Evolutionary conservation across 2,888 invertebrate species (phyloP).

Genomic region (Caprella mutica): DNA sequence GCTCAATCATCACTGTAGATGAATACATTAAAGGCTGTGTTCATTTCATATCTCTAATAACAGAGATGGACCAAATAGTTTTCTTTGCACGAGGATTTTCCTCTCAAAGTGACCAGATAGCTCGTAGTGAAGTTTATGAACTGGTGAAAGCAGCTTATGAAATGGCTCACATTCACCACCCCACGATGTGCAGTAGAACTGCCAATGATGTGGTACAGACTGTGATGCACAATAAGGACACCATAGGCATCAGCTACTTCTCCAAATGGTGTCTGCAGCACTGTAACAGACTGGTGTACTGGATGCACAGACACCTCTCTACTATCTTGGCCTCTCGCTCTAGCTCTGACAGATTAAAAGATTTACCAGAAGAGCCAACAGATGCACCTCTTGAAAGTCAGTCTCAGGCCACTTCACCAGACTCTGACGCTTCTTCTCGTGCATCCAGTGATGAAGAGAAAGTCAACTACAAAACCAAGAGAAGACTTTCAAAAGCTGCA

Average conservation of each 20-base stretch:
- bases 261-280: constrained; percentile 71
- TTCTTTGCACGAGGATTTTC: constrained; percentile 41
- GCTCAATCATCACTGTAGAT: background rate
- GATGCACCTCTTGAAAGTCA: too few species aligned
- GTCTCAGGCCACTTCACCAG: too few species aligned
- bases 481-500: too few species aligned
- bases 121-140: constrained; percentile 52
- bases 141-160: constrained; percentile 62
- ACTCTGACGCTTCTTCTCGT: too few species aligned
- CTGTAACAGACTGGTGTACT: constrained; percentile 60
- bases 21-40: constrained; percentile 64
- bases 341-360: too few species aligned
- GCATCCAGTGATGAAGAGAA: too few species aligned
- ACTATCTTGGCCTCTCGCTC: too few species aligned
- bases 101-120: constrained; percentile 44
- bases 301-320: constrained; percentile 59
- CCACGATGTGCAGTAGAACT: constrained; percentile 46
- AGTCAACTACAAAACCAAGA: too few species aligned
- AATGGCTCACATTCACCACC: constrained; percentile 54
- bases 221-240: constrained; percentile 59
- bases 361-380: too few species aligned
- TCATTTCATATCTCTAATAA: constrained; percentile 46
- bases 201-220: constrained; percentile 37
- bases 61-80: constrained; percentile 39
- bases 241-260: constrained; percentile 61